These are phyloP conservation scores for Thripadectes ignobilis DNA, from an alignment of 2,797 vertebrate genomes.

Conservation along the genomic window DNA sequence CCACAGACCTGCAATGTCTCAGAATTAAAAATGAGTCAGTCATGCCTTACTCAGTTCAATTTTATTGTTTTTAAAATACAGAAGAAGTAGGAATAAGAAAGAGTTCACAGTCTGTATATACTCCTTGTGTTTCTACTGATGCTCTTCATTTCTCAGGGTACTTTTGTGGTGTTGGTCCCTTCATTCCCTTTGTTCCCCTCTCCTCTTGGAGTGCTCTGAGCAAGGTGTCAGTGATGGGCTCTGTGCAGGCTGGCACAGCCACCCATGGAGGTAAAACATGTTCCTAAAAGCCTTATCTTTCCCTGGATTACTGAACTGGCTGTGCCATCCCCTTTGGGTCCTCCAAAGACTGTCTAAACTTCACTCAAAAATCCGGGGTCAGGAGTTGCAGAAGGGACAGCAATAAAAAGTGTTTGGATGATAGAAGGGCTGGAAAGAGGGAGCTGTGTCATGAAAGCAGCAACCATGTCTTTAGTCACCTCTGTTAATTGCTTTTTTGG, in stretches of 20 bases:
- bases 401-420: neutral
- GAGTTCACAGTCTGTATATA: neutral
- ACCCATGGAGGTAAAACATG: neutral
- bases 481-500: constrained; percentile 26
- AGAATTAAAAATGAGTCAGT: constrained; percentile 24
- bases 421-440: neutral
- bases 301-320: neutral
- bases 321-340: neutral
- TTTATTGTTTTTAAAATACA: neutral
- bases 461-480: neutral
- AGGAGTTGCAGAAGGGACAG: neutral
- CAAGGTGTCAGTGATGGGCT: neutral
- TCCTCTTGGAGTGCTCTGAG: accelerated
- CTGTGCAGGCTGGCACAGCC: neutral
- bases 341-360: neutral
- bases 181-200: neutral
- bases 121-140: neutral
- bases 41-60: neutral
- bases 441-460: neutral
- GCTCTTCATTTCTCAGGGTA: neutral
- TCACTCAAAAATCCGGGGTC: neutral
- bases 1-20: neutral
- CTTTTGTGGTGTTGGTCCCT: neutral
- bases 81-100: neutral
- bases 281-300: neutral